Base-by-base conservation (phyloP, 1,140 invertebrate genomes). In the Aricia agestis region DNA sequence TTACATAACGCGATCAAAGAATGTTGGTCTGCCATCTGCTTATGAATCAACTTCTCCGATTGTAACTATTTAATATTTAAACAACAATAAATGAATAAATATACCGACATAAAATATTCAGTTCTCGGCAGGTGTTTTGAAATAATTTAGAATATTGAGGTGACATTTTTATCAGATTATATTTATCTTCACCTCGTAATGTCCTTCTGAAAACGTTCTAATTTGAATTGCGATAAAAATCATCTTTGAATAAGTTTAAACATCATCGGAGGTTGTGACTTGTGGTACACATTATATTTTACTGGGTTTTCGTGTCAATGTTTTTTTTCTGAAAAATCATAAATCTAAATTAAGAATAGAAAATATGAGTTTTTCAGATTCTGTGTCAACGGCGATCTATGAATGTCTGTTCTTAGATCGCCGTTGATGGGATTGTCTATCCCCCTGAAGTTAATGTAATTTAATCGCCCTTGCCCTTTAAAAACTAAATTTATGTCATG, bases 111-210 rank as follows among this genome's bases (percentile, higher is more conserved):
- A 52, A 11, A 52, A 52, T 15, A 19, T 63, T 63, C 59, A 25
- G 0, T 10, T 25, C 17, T 9, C 18, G 17, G 10, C 9, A 25
- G 59, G 11, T 63, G 59, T 63, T 25, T 63, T 19, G 18, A 63
- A 63, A 63, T 25, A 63, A 63, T 63, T 63, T 63, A 63, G 7
- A 63, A 63, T 25, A 63, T 63, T 63, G 59, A 63, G 59, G 59
- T 63, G 59, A 63, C 59, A 63, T 63, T 19, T 61, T 63, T 63
- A 63, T 63, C 59, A 63, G 59, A 63, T 63, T 19, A 19, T 18
- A 63, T 63, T 63, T 63, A 25, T 63, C 19, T 19, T 63, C 59
- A 10, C 18, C 7, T 25, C 6, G 58, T 6, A 10, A 18, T 10
- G 58, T 59, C 58, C 17, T 10, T 25, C 19, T 18, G 6, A 19